Base-by-base conservation (phyloP, 2,888 invertebrate genomes). In the Lathronympha strigana region DNA sequence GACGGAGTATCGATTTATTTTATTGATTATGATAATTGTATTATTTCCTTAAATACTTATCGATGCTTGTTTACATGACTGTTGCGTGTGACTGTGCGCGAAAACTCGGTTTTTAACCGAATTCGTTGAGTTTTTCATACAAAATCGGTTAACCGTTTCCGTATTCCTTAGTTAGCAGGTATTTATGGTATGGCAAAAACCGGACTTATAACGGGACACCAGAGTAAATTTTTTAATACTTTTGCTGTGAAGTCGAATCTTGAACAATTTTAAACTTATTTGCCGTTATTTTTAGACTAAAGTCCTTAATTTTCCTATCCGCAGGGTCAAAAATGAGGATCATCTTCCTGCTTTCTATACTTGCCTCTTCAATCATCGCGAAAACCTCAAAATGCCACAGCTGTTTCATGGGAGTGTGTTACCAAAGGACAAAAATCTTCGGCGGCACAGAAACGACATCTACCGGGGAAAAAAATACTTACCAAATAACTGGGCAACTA, bases 361-460 rank as follows among this genome's bases (percentile, higher is more conserved):
- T 67, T 13, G 40, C 50, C n/a, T 43, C 58, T 8, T 40, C 63
- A 19, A n/a, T 53, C 19, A 40, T 25, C n/a, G 63, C 72, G 0
- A 73, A 68, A 40, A 69, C 71, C 9, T 63, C 71, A 57, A 66
- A 67, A 33, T 88, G 89, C 70, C 77, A 89, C 63, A 87, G 86
- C 1, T 88, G 88, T 64, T 73, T 88, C 40, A 79, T 86, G 63
- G 78, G 76, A n/a, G 70, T 75, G 0, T 89, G 89, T 61, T 84
- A 86, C 72, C 79, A 77, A 1, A 80, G 79, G 61, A 77, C 77
- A 2, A 76, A 69, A 40, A 76, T 88, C 45, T 77, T 82, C 58
- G 76, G 78, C 40, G 80, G 78, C 43, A 43, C 19, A 21, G 57
- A 57, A 31, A 25, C n/a, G n/a, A n/a, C 38, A 40, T 13, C 21